Conservation (phyloP, 2,888 invertebrate genomes). For the Micoletzkya japonica region DNA sequence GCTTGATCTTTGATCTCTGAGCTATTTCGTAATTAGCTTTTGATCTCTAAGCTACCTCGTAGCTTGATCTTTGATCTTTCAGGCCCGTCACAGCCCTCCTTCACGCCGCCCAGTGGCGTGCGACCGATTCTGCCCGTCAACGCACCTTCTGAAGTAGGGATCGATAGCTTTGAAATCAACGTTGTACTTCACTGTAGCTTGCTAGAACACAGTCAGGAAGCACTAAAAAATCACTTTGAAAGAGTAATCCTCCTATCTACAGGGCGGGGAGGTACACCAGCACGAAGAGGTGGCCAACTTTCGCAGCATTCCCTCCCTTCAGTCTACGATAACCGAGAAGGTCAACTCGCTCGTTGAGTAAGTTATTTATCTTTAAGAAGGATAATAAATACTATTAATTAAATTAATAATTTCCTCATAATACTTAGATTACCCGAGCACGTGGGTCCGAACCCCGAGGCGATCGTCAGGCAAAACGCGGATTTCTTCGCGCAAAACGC, state of each 20-base stretch:
- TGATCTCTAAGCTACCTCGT: too few species aligned
- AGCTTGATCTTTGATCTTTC: too few species aligned
- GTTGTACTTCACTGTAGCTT: background rate
- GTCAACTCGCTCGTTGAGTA: slow-evolving; percentile 6
- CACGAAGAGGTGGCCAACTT: slow-evolving; percentile 18
- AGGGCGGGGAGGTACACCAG: slow-evolving; percentile 24
- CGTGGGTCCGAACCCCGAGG: background rate
- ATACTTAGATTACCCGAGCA: slow-evolving; percentile 14
- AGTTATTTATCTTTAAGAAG: background rate
- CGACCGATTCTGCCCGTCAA: slow-evolving; percentile 26
- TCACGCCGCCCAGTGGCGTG: slow-evolving; percentile 12
- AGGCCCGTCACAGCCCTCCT: background rate
- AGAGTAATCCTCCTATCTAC: too few species aligned
- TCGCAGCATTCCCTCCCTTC: slow-evolving; percentile 11
- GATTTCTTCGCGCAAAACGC: slow-evolving; percentile 25
- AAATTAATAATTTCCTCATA: background rate
- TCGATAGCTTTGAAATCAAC: background rate
- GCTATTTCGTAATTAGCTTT: background rate
- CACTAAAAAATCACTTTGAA: background rate
- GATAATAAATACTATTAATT: background rate
- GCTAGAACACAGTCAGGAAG: background rate
- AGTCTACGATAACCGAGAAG: slow-evolving; percentile 21
- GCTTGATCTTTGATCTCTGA: slow-evolving; percentile 16
- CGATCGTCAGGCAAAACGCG: background rate
- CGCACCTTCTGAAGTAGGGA: slow-evolving; percentile 24